Evolutionary conservation across 2,797 vertebrate genomes (phyloP).

Genomic region (Discoglossus pictus): DNA sequence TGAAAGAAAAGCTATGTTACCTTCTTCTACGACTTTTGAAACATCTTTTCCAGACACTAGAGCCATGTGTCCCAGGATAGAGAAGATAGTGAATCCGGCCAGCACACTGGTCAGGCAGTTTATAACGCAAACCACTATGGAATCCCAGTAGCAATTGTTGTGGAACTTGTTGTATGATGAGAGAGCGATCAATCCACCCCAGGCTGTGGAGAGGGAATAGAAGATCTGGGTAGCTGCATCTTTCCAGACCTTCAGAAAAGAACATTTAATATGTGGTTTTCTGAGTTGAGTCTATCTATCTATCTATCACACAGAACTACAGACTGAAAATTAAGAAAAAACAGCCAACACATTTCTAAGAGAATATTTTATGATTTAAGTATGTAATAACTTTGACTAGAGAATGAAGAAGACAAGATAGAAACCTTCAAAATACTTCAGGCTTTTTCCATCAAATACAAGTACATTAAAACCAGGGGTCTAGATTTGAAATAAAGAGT

Average conservation of each 20-base stretch:
- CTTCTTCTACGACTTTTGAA: slow-evolving; percentile 84
- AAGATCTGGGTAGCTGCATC: slow-evolving; percentile 94
- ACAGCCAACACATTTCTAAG: too few relatives aligned
- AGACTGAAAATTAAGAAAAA: too few relatives aligned
- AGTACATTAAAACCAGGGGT: too few relatives aligned
- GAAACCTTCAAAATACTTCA: too few relatives aligned
- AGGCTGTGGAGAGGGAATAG: slow-evolving; percentile 86
- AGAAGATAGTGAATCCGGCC: slow-evolving; percentile 93
- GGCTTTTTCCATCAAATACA: too few relatives aligned
- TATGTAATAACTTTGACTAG: too few relatives aligned
- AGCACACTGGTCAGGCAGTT: slow-evolving; percentile 88
- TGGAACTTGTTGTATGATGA: slow-evolving; percentile 93
- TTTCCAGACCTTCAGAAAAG: slow-evolving; percentile 84
- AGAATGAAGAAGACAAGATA: too few relatives aligned
- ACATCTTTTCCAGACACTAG: slow-evolving; percentile 77
- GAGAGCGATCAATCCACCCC: slow-evolving; percentile 86
- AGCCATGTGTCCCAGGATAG: slow-evolving; percentile 93
- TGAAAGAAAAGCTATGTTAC: slow-evolving; percentile 62
- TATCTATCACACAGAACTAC: too few relatives aligned
- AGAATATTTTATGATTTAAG: too few relatives aligned
- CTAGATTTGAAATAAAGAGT: too few relatives aligned
- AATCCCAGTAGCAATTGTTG: slow-evolving; percentile 88
- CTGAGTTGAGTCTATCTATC: too few relatives aligned
- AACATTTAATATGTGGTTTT: too few relatives aligned
- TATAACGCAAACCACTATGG: slow-evolving; percentile 80